Evolutionary conservation across 2,888 invertebrate species (phyloP).

Genomic region (Clepsis dumicolana): DNA sequence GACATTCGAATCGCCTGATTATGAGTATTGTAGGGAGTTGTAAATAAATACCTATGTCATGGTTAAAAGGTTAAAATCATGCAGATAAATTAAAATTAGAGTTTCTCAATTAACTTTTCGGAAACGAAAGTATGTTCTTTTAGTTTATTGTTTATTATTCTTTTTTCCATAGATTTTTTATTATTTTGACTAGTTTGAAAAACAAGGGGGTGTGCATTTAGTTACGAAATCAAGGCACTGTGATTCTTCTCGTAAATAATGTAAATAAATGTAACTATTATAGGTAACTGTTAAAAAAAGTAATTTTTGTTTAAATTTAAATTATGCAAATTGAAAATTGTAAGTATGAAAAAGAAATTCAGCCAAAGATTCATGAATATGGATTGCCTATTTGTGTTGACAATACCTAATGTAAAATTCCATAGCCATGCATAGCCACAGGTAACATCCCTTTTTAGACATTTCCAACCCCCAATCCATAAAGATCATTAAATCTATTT

Average conservation of each 20-base stretch:
- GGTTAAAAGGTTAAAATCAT: conserved; percentile 37
- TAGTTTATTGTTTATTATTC: background rate
- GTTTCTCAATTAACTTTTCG: background rate
- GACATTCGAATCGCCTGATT: too few species aligned
- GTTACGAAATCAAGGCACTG: conserved; percentile 36
- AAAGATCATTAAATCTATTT: too few species aligned
- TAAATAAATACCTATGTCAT: background rate
- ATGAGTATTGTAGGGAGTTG: background rate
- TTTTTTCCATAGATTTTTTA: background rate
- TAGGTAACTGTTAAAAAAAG: conserved; percentile 27
- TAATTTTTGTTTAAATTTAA: conserved; percentile 26
- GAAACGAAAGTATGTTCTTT: background rate
- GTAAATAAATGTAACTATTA: conserved; percentile 36
- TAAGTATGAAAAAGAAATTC: conserved; percentile 50
- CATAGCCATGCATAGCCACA: background rate
- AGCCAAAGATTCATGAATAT: conserved; percentile 57
- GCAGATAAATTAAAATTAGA: conserved; percentile 6
- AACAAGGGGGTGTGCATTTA: conserved; percentile 31
- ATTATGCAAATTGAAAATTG: conserved; percentile 35
- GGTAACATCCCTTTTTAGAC: too few species aligned
- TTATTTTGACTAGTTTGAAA: background rate
- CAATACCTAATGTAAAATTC: conserved; percentile 2
- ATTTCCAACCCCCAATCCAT: too few species aligned
- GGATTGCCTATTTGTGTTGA: conserved; percentile 8
- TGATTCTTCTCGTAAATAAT: conserved; percentile 35